These are phyloP conservation scores for Schizopygopsis malacanthus DNA, from an alignment of 2,797 vertebrate genomes.

Conservation along the genomic window DNA sequence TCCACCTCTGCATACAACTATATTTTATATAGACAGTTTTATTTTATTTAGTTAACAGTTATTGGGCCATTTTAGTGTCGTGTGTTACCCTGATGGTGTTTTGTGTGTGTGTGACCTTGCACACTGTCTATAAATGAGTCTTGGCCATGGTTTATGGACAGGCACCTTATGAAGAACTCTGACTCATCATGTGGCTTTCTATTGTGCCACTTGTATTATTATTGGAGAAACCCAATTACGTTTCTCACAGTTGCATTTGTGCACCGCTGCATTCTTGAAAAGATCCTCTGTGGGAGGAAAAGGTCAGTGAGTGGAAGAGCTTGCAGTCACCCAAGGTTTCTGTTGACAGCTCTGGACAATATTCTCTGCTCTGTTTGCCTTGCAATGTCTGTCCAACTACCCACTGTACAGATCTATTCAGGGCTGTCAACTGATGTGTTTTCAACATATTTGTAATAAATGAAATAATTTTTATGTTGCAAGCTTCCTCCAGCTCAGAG, in stretches of 20 bases:
- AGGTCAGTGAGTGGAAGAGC: constrained; percentile 24
- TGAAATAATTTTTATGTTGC: constrained; percentile 2
- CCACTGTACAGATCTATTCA: constrained; percentile 6
- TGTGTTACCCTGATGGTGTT: not conserved
- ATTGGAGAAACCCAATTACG: not conserved
- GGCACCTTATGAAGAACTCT: not conserved
- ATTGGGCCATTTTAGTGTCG: not conserved
- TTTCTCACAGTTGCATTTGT: constrained; percentile 12
- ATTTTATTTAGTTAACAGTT: not conserved
- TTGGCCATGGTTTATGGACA: not conserved
- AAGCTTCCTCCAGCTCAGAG: not conserved
- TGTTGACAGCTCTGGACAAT: constrained; percentile 33
- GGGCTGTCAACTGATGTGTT: constrained; percentile 15
- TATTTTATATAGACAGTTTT: not conserved
- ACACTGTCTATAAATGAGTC: not conserved
- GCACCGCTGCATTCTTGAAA: constrained; percentile 5
- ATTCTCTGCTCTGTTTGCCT: constrained; percentile 40
- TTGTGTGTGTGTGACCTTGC: not conserved
- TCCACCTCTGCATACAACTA: not conserved
- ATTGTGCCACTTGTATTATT: constrained; percentile 15
- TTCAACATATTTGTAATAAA: constrained; percentile 30
- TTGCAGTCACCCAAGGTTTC: constrained; percentile 34
- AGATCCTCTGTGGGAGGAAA: constrained; percentile 30
- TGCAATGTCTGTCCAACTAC: constrained; percentile 34
- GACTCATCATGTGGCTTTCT: constrained; percentile 4